Evolutionary conservation across 2,888 invertebrate species (phyloP).

Genomic region (Dromius quadrimaculatus): DNA sequence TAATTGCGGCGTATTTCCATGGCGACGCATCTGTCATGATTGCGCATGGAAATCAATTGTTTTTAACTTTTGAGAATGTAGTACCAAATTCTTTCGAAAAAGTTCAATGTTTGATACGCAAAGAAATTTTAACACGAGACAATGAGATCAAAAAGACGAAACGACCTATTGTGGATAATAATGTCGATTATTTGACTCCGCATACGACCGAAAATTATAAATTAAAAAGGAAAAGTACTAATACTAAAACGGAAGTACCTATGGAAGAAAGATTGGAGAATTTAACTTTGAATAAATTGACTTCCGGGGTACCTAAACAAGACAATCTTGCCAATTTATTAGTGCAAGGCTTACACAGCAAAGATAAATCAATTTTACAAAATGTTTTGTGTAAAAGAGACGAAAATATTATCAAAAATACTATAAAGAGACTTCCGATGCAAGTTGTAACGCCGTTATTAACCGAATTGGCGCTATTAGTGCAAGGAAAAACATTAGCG

Average conservation of each 20-base stretch:
- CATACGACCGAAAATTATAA: slow-evolving; percentile 61
- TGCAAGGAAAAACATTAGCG: slow-evolving; percentile 77
- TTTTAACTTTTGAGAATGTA: slow-evolving; percentile 72
- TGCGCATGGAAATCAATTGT: slow-evolving; percentile 71
- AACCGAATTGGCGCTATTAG: slow-evolving; percentile 77
- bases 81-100: slow-evolving; percentile 65
- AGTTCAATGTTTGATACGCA: slow-evolving; percentile 67
- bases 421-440: slow-evolving; percentile 81
- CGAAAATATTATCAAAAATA: slow-evolving; percentile 76
- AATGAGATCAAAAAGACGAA: slow-evolving; percentile 65
- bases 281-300: slow-evolving; percentile 75
- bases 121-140: slow-evolving; percentile 63
- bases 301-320: slow-evolving; percentile 70
- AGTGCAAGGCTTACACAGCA: slow-evolving; percentile 88
- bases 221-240: slow-evolving; percentile 49
- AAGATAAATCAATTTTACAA: slow-evolving; percentile 79
- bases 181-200: slow-evolving; percentile 69
- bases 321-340: slow-evolving; percentile 85
- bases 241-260: slow-evolving; percentile 72
- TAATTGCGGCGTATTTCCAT: slow-evolving; percentile 67
- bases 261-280: slow-evolving; percentile 88
- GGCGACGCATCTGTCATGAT: slow-evolving; percentile 68
- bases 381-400: slow-evolving; percentile 79
- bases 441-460: slow-evolving; percentile 80
- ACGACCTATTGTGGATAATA: slow-evolving; percentile 65